phyloP scores from a whole-genome alignment of 1,140 invertebrate species.

The Micrasema minimum region DNA sequence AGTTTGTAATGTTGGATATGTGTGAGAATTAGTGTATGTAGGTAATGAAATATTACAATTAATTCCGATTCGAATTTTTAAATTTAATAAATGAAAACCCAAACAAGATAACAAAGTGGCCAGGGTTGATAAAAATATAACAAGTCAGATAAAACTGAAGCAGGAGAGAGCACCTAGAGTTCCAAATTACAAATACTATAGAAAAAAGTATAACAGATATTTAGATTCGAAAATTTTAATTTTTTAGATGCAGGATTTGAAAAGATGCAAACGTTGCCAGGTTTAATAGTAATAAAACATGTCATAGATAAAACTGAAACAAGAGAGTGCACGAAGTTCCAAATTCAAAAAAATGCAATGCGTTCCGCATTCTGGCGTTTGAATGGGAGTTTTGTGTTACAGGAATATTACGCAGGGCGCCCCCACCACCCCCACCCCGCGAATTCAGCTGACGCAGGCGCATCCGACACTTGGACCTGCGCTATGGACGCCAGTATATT shows the following conservation, averaged over 20 bases:
- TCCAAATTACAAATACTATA: too few species aligned
- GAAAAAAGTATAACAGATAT: neutral
- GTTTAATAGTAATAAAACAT: neutral
- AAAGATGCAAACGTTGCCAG: neutral
- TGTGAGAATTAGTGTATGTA: too few species aligned
- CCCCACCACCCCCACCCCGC: constrained; percentile 28
- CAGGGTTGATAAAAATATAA: too few species aligned
- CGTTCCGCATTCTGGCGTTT: constrained; percentile 25
- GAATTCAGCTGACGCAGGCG: constrained; percentile 1
- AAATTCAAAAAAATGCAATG: constrained; percentile 25
- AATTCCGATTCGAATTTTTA: too few species aligned
- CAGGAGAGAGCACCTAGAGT: too few species aligned
- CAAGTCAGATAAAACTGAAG: too few species aligned
- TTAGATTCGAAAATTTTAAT: neutral
- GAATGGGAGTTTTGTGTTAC: constrained; percentile 30
- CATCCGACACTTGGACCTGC: constrained; percentile 65
- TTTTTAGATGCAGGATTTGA: neutral
- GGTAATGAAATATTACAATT: too few species aligned
- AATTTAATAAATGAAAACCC: too few species aligned
- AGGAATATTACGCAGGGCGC: constrained; percentile 21
- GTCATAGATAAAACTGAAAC: neutral
- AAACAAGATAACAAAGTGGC: too few species aligned
- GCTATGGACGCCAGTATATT: constrained; percentile 90
- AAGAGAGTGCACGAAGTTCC: neutral
- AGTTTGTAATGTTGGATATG: too few species aligned